phyloP scores from a whole-genome alignment of 2,113 vertebrate species.

The Sceloporus undulatus region DNA sequence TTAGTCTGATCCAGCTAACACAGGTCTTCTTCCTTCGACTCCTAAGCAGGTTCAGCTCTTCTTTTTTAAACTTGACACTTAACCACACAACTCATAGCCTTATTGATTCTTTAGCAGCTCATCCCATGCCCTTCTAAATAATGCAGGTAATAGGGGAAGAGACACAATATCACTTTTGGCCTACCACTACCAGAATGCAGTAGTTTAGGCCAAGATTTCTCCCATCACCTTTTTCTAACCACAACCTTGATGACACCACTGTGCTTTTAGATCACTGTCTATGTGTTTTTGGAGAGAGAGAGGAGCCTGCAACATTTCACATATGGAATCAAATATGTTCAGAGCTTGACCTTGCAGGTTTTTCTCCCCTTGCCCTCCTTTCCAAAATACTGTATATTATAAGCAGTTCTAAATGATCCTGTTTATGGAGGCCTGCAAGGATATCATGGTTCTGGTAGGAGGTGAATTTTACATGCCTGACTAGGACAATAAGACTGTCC shows the following conservation, averaged over 20 bases:
- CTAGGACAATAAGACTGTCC: not conserved
- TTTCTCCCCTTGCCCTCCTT: not conserved
- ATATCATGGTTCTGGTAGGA: not conserved
- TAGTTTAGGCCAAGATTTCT: not conserved
- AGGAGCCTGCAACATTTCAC: constrained; percentile 16
- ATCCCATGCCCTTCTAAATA: not conserved
- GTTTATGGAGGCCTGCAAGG: constrained; percentile 1
- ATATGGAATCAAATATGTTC: constrained; percentile 27
- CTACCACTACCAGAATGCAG: not conserved
- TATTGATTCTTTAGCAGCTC: not conserved
- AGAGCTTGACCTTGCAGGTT: not conserved
- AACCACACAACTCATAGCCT: not conserved
- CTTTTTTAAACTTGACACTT: not conserved
- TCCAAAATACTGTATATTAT: not conserved
- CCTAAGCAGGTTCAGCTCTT: too few species aligned
- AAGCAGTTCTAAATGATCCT: not conserved
- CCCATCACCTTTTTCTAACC: not conserved
- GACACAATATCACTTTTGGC: not conserved
- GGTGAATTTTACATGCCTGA: not conserved
- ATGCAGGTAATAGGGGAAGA: not conserved
- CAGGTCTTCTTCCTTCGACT: not conserved
- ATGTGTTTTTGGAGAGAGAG: not conserved
- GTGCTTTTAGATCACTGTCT: not conserved
- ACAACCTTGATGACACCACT: not conserved
- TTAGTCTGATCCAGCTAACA: not conserved